A percentile compares a stretch with the other conserved stretches of the same genome.
These are phyloP conservation scores for Trachops cirrhosus DNA, from an alignment of 2,797 vertebrate genomes.

Conservation along the genomic window DNA sequence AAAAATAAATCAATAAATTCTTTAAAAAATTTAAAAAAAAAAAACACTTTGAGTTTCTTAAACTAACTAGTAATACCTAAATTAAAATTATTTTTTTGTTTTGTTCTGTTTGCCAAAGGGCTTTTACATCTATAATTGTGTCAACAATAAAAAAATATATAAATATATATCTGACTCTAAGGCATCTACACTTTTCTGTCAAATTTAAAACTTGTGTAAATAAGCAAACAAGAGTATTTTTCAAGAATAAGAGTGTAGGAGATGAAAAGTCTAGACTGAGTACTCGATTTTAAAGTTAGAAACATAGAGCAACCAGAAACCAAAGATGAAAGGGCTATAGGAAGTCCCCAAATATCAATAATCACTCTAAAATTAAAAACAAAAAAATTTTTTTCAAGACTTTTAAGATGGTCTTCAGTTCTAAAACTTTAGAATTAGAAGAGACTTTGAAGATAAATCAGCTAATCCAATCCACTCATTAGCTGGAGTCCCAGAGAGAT, in stretches of 20 bases:
- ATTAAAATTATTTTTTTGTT: background rate
- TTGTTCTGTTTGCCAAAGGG: background rate
- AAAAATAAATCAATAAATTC: too few relatives aligned
- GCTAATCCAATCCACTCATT: background rate
- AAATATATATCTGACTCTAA: background rate
- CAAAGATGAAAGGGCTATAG: background rate
- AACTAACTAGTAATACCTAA: background rate
- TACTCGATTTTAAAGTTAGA: background rate
- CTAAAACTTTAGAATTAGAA: background rate
- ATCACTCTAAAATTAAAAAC: background rate
- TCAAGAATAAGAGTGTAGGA: background rate
- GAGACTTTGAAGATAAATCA: background rate
- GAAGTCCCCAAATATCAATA: background rate
- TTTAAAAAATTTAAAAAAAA: too few relatives aligned
- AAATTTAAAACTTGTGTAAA: slow-evolving; percentile 1
- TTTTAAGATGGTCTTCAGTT: background rate
- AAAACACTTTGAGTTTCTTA: slow-evolving; percentile 33
- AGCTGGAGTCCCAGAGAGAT: background rate
- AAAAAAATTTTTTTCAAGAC: background rate
- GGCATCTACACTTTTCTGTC: background rate
- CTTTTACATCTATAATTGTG: background rate
- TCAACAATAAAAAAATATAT: background rate
- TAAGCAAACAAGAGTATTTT: background rate
- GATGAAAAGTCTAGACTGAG: background rate
- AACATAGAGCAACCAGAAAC: background rate